These are phyloP conservation scores for Thaumetopoea pityocampa DNA, from an alignment of 1,140 invertebrate genomes.

Conservation along the genomic window DNA sequence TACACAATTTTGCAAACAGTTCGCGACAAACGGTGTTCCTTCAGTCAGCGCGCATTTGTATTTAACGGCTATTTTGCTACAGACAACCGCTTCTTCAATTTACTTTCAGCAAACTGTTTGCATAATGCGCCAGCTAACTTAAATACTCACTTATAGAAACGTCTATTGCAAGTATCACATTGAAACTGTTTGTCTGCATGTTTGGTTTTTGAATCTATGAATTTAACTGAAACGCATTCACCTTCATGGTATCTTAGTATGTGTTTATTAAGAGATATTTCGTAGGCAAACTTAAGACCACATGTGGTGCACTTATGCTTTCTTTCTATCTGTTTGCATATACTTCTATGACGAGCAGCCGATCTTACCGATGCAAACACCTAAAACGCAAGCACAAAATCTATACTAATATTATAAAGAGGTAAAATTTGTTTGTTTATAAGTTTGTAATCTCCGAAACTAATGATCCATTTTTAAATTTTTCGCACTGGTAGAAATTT, in stretches of 20 bases:
- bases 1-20: too few relatives aligned
- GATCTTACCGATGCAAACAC: slow-evolving; percentile 43
- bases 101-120: too few relatives aligned
- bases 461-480: too few relatives aligned
- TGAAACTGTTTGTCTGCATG: slow-evolving; percentile 46
- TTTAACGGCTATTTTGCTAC: too few relatives aligned
- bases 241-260: slow-evolving; percentile 59
- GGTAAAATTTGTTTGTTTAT: too few relatives aligned
- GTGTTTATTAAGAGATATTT: slow-evolving; percentile 67
- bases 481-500: too few relatives aligned
- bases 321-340: slow-evolving; percentile 45
- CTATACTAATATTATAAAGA: background rate
- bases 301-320: slow-evolving; percentile 53
- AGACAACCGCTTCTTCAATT: too few relatives aligned
- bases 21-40: too few relatives aligned
- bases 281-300: slow-evolving; percentile 56
- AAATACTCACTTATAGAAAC: slow-evolving; percentile 61
- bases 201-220: slow-evolving; percentile 39
- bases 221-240: slow-evolving; percentile 53
- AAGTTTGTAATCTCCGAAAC: too few relatives aligned
- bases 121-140: slow-evolving; percentile 7
- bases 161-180: slow-evolving; percentile 71
- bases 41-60: too few relatives aligned
- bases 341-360: slow-evolving; percentile 42
- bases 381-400: slow-evolving; percentile 22